These are phyloP conservation scores for Drosophila bocki DNA, from an alignment of 1,140 invertebrate genomes.

Conservation along the genomic window DNA sequence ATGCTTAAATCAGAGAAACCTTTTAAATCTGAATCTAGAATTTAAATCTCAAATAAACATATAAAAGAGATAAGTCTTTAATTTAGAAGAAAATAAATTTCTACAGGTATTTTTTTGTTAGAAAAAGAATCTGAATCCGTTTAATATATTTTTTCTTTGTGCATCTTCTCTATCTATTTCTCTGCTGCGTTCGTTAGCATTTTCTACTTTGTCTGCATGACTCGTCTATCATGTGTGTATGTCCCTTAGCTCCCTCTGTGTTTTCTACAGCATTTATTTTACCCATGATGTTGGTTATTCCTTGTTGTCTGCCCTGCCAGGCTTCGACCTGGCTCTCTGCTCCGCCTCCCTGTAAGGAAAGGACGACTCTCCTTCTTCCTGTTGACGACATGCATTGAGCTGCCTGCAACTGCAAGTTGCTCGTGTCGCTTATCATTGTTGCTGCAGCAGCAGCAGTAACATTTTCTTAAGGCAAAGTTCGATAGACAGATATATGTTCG, in stretches of 20 bases:
- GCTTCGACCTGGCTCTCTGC: conserved; percentile 49
- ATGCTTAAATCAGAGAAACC: no score
- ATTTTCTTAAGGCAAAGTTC: conserved; percentile 65
- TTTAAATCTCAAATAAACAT: background rate
- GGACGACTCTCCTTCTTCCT: conserved; percentile 26
- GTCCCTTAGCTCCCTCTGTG: conserved; percentile 13
- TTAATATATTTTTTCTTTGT: background rate
- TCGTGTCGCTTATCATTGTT: conserved; percentile 64
- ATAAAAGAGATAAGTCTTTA: background rate
- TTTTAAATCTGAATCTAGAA: background rate
- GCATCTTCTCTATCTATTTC: conserved; percentile 7
- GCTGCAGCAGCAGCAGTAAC: conserved; percentile 66
- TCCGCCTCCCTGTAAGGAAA: background rate
- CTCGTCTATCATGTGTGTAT: conserved; percentile 42
- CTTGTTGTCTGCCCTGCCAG: conserved; percentile 32
- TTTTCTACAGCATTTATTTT: conserved; percentile 80
- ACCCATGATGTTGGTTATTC: conserved; percentile 64
- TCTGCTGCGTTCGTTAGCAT: conserved; percentile 53
- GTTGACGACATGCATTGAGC: conserved; percentile 60
- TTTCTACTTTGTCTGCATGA: conserved; percentile 53
- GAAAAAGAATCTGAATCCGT: background rate
- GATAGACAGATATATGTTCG: conserved; percentile 53
- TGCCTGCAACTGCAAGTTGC: conserved; percentile 37
- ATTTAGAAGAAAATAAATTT: background rate
- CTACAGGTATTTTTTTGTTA: background rate